Evolutionary conservation across 2,888 invertebrate genomes (phyloP).

Genomic region (Graphium colonna): DNA sequence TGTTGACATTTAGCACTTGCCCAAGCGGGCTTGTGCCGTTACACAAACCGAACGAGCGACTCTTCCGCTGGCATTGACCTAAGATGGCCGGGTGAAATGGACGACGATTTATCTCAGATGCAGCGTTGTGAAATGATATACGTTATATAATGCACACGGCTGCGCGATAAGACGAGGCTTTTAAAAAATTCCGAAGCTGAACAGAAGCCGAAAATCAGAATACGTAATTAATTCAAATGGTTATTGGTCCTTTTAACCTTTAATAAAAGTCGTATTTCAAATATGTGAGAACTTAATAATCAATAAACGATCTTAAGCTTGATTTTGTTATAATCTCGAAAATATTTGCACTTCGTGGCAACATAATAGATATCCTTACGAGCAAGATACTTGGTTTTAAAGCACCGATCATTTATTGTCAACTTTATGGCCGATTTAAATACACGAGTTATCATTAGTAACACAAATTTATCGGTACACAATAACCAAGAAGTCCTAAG

Average conservation of each 20-base stretch:
- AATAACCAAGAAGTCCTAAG: too few relatives aligned
- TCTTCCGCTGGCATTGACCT: constrained; percentile 69
- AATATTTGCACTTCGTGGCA: too few relatives aligned
- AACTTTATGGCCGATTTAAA: too few relatives aligned
- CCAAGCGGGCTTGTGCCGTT: constrained; percentile 49
- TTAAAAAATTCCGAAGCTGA: background rate
- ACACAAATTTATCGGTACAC: too few relatives aligned
- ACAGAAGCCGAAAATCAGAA: background rate
- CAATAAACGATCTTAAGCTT: too few relatives aligned
- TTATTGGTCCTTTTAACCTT: background rate
- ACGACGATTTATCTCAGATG: constrained; percentile 13
- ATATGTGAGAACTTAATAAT: too few relatives aligned
- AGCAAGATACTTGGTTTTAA: too few relatives aligned
- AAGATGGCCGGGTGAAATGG: constrained; percentile 27
- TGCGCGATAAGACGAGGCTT: background rate
- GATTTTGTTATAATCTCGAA: too few relatives aligned
- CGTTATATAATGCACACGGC: constrained; percentile 2
- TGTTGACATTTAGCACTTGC: constrained; percentile 60
- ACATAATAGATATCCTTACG: too few relatives aligned
- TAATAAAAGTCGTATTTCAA: too few relatives aligned
- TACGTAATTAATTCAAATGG: background rate
- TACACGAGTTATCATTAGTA: too few relatives aligned
- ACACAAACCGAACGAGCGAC: constrained; percentile 41
- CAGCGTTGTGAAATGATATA: constrained; percentile 12
- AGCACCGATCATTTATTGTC: too few relatives aligned